Evolutionary conservation across 2,797 vertebrate species (phyloP).

Genomic region (Adelosebastes latens): DNA sequence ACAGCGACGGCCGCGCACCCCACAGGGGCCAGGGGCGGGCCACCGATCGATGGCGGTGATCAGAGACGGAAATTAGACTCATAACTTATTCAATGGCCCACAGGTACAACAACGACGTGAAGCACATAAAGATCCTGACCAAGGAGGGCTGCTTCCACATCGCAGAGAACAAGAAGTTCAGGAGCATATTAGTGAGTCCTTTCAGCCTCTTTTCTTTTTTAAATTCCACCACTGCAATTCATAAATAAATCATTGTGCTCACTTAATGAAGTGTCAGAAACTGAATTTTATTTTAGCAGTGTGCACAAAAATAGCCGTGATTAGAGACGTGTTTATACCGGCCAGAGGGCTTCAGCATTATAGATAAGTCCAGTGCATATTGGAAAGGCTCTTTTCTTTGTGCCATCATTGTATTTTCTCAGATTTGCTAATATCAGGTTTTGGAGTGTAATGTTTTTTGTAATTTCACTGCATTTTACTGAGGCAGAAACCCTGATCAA

Average conservation of each 20-base stretch:
- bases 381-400: conserved; percentile 39
- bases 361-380: conserved; percentile 39
- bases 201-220: conserved; percentile 56
- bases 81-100: conserved; percentile 91
- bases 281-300: conserved; percentile 63
- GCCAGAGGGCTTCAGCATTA: conserved; percentile 45
- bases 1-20: conserved; percentile 74
- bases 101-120: conserved; percentile 99
- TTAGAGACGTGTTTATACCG: conserved; percentile 57
- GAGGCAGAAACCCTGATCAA: not conserved
- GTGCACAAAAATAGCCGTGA: conserved; percentile 65
- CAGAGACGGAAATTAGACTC: conserved; percentile 94
- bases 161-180: conserved; percentile 98
- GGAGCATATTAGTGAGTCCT: conserved; percentile 94
- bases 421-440: conserved; percentile 3
- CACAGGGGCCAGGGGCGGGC: conserved; percentile 80
- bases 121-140: conserved; percentile 99
- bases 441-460: not conserved
- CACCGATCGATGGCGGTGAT: conserved; percentile 90
- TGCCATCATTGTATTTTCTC: conserved; percentile 2
- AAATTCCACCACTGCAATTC: conserved; percentile 57
- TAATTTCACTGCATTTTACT: not conserved
- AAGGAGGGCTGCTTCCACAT: conserved; percentile 96
- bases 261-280: conserved; percentile 74
- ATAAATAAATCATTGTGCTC: conserved; percentile 68